phyloP scores from a whole-genome alignment of 2,797 vertebrate genomes.

The Sitta carolinensis region DNA sequence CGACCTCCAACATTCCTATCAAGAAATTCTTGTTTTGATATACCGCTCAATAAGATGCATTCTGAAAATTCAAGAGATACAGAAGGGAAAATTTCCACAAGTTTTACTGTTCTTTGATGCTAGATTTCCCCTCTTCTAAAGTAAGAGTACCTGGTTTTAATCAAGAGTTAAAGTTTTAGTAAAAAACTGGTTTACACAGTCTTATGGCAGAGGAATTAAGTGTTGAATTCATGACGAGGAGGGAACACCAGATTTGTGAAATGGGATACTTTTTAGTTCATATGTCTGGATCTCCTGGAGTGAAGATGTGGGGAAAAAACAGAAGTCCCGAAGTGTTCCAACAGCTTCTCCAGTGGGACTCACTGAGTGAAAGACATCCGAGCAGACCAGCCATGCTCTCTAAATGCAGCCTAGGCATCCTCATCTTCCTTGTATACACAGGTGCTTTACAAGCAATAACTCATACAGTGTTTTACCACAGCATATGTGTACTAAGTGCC shows the following conservation, averaged over 20 bases:
- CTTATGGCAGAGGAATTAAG: not conserved
- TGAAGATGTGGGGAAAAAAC: not conserved
- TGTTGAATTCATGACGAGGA: not conserved
- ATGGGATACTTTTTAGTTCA: not conserved
- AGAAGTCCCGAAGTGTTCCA: not conserved
- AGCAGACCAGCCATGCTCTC: not conserved
- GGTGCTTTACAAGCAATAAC: not conserved
- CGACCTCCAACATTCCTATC: not conserved
- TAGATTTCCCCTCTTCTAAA: not conserved
- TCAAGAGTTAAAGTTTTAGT: not conserved
- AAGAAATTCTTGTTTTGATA: not conserved
- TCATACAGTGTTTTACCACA: fast-evolving
- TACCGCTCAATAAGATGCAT: not conserved
- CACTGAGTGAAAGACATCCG: not conserved
- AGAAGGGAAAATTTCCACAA: not conserved
- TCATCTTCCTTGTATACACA: not conserved
- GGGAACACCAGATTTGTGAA: not conserved
- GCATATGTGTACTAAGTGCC: fast-evolving
- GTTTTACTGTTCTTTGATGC: not conserved
- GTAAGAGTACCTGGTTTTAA: not conserved
- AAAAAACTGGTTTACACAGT: not conserved
- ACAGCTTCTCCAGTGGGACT: not conserved
- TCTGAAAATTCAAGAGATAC: not conserved
- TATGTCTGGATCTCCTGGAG: not conserved
- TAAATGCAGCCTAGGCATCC: not conserved